These are phyloP conservation scores for Monodelphis domestica DNA, from an alignment of 2,797 vertebrate genomes.

Conservation along the genomic window DNA sequence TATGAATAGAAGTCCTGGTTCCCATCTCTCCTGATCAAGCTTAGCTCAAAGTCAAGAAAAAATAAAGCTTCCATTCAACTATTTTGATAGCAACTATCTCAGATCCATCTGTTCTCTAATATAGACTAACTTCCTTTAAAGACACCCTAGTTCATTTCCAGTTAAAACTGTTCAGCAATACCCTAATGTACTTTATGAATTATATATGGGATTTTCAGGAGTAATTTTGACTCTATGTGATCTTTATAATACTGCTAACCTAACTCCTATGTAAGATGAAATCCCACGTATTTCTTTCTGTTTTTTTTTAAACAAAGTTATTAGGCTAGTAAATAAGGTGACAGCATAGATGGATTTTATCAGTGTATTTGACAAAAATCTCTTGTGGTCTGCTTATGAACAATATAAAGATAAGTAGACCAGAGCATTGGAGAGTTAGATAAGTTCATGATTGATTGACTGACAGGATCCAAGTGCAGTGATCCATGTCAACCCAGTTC, in stretches of 20 bases:
- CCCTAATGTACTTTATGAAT: background rate
- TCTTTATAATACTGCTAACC: background rate
- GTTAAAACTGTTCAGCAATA: background rate
- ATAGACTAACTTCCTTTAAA: background rate
- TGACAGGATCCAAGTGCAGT: background rate
- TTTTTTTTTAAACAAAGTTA: background rate
- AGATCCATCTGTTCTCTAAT: background rate
- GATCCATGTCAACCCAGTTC: background rate
- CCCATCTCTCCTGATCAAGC: background rate
- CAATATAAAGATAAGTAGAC: background rate
- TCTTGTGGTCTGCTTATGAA: background rate
- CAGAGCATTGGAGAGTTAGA: background rate
- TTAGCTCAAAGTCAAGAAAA: background rate
- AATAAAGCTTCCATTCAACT: background rate
- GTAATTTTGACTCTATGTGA: background rate
- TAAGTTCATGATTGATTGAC: background rate
- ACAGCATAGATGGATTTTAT: background rate
- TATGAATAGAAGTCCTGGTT: background rate
- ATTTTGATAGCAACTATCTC: background rate
- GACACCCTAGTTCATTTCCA: background rate
- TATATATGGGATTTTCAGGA: background rate
- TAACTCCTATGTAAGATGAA: background rate
- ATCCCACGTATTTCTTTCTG: background rate
- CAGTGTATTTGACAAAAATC: background rate
- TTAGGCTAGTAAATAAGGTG: background rate